These are phyloP conservation scores for Actenoides lindsayi DNA, from an alignment of 2,113 vertebrate genomes.

Conservation along the genomic window DNA sequence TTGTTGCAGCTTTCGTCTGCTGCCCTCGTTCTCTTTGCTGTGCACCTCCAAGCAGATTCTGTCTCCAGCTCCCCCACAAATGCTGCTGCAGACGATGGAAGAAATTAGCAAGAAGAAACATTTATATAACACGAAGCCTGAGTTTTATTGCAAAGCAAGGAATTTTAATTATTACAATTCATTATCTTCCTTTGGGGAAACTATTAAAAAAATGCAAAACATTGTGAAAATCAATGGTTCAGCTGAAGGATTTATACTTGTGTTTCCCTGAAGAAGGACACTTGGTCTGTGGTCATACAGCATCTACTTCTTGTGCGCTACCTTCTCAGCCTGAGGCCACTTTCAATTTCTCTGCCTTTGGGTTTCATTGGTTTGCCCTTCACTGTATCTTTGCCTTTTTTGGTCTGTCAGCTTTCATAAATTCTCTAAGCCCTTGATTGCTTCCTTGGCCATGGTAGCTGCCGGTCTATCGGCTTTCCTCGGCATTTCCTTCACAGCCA, in stretches of 20 bases:
- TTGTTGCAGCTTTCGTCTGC: background rate
- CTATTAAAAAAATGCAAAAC: background rate
- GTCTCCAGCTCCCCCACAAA: background rate
- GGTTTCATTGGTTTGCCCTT: background rate
- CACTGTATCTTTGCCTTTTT: background rate
- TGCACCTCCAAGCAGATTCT: background rate
- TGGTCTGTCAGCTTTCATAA: background rate
- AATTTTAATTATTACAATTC: background rate
- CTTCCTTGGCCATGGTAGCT: background rate
- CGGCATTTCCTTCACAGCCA: background rate
- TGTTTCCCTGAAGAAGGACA: background rate
- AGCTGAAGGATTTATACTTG: background rate
- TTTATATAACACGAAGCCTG: background rate
- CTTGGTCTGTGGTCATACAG: background rate
- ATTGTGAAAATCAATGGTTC: background rate
- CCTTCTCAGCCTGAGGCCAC: background rate
- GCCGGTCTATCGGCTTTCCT: background rate
- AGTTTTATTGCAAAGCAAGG: background rate
- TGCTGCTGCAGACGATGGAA: background rate
- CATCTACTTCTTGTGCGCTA: background rate
- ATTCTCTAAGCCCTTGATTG: background rate
- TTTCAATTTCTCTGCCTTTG: background rate
- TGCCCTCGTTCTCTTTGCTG: background rate
- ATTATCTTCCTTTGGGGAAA: background rate
- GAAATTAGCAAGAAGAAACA: background rate